Conservation (phyloP, 2,888 invertebrate genomes). For the Ariolimax columbianus region DNA sequence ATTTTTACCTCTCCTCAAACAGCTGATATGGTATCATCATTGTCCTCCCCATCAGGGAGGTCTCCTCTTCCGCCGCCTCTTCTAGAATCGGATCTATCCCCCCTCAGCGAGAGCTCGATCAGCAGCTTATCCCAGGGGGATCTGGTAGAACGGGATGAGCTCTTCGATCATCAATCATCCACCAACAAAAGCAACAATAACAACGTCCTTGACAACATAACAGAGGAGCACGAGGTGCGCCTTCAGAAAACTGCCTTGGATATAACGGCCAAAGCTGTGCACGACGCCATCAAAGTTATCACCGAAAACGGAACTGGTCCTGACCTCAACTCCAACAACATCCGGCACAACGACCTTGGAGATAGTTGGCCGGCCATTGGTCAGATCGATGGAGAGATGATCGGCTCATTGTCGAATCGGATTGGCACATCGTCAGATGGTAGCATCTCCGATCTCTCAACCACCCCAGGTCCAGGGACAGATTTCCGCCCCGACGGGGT, state of each 20-base stretch:
- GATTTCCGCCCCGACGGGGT: constrained; percentile 42
- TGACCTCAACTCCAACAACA: constrained; percentile 4
- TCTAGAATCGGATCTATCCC: neutral
- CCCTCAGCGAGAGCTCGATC: constrained; percentile 9
- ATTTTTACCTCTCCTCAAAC: constrained; percentile 44
- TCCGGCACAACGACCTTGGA: constrained; percentile 13
- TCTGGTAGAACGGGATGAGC: constrained; percentile 29
- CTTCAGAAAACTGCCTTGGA: constrained; percentile 54
- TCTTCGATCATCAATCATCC: neutral
- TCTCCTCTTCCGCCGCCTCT: constrained; percentile 8
- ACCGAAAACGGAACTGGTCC: constrained; percentile 50
- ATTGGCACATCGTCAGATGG: constrained; percentile 34
- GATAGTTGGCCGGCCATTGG: too few relatives aligned
- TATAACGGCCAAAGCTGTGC: constrained; percentile 56
- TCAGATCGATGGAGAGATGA: too few relatives aligned
- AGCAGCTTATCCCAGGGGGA: constrained; percentile 40
- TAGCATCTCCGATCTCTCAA: constrained; percentile 39
- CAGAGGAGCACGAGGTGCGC: constrained; percentile 49
- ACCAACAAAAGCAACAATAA: constrained; percentile 32
- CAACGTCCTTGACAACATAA: constrained; percentile 17
- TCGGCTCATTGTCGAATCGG: too few relatives aligned
- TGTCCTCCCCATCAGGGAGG: constrained; percentile 3
- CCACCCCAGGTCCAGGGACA: constrained; percentile 42
- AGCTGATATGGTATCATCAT: constrained; percentile 19
- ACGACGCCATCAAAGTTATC: constrained; percentile 57